A percentile compares a stretch with the other conserved stretches of the same genome.
Conservation (phyloP, 2,888 invertebrate species). For the Xiphydria camelus region DNA sequence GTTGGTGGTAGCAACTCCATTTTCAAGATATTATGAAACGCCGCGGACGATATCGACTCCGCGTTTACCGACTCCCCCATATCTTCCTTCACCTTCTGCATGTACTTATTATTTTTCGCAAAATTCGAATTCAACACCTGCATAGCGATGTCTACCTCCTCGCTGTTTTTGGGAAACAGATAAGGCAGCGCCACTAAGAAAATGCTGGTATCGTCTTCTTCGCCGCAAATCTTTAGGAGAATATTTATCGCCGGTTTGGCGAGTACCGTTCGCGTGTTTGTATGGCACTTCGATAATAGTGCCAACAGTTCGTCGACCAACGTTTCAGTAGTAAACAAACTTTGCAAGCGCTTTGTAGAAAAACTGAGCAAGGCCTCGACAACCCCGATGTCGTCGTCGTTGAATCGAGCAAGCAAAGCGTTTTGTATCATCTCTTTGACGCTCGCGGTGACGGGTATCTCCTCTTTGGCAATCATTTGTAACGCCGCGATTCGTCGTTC, state of each 20-base stretch:
- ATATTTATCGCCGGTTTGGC: slow-evolving; percentile 46
- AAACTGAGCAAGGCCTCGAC: slow-evolving; percentile 59
- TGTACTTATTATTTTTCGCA: slow-evolving; percentile 52
- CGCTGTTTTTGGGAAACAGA: slow-evolving; percentile 62
- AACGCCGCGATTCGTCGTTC: slow-evolving; percentile 71
- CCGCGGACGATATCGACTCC: slow-evolving; percentile 39
- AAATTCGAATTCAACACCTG: slow-evolving; percentile 58
- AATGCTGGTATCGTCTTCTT: slow-evolving; percentile 61
- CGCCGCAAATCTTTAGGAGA: slow-evolving; percentile 38
- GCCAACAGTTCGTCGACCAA: slow-evolving; percentile 45
- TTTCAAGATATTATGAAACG: slow-evolving; percentile 50
- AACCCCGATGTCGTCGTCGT: slow-evolving; percentile 69
- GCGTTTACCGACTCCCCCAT: slow-evolving; percentile 30
- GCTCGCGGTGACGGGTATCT: slow-evolving; percentile 37
- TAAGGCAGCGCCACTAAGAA: slow-evolving; percentile 67
- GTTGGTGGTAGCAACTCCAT: slow-evolving; percentile 43
- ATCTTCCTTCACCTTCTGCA: slow-evolving; percentile 41
- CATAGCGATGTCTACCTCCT: slow-evolving; percentile 56
- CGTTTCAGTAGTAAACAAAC: slow-evolving; percentile 36
- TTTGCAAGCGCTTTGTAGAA: slow-evolving; percentile 36
- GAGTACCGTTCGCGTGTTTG: slow-evolving; percentile 28
- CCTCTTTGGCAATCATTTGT: slow-evolving; percentile 62
- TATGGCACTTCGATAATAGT: slow-evolving; percentile 45
- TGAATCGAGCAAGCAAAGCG: slow-evolving; percentile 67
- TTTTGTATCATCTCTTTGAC: slow-evolving; percentile 66